Evolutionary conservation across 2,113 vertebrate genomes (phyloP).

Genomic region (Cryptomyrus ogoouensis): DNA sequence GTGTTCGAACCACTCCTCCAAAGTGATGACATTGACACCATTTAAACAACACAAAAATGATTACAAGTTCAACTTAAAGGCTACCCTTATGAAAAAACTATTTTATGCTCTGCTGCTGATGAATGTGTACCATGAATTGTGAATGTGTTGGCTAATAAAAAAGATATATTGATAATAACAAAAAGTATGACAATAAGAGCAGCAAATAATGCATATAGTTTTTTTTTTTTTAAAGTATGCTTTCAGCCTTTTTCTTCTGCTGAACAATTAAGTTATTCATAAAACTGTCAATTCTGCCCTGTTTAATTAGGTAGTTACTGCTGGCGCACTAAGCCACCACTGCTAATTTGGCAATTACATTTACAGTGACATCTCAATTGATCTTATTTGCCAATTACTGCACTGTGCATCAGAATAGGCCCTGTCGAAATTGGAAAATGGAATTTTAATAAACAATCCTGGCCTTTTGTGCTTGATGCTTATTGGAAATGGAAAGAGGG

Average conservation of each 20-base stretch:
- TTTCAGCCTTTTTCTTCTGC: conserved; percentile 25
- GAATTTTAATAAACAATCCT: conserved; percentile 46
- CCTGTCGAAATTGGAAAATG: conserved; percentile 31
- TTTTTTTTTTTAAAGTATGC: conserved; percentile 12
- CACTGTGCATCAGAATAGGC: conserved; percentile 27
- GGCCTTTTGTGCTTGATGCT: conserved; percentile 32
- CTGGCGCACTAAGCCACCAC: conserved; percentile 26
- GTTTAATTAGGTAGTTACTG: conserved; percentile 40
- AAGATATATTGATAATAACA: not conserved
- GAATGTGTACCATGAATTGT: conserved; percentile 11
- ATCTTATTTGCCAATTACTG: conserved; percentile 49
- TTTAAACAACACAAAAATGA: conserved; percentile 35
- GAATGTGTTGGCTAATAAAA: conserved; percentile 18
- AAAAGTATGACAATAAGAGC: not conserved
- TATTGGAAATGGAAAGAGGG: conserved; percentile 28
- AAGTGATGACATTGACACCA: conserved; percentile 35
- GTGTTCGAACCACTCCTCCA: conserved; percentile 34
- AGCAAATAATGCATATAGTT: conserved; percentile 24
- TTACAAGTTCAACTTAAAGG: conserved; percentile 32
- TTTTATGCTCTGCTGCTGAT: conserved; percentile 10
- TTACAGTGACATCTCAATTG: conserved; percentile 45
- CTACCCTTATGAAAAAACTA: conserved; percentile 25
- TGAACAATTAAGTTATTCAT: conserved; percentile 31
- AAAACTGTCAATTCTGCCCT: conserved; percentile 37
- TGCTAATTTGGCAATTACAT: conserved; percentile 40